Evolutionary conservation across 2,797 vertebrate genomes (phyloP).

Genomic region (Eidolon dupreanum): DNA sequence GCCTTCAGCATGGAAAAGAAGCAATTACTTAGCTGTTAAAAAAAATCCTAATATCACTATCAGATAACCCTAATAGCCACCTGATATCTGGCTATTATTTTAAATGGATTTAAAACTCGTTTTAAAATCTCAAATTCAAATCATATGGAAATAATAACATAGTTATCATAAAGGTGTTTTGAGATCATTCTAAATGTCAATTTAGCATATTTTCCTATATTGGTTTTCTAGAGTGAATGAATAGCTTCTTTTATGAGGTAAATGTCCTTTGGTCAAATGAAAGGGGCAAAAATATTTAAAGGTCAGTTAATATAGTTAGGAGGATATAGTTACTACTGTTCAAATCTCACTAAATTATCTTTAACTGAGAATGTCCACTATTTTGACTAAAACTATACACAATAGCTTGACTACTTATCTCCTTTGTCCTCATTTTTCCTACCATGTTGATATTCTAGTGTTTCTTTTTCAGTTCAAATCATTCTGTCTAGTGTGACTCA

Average conservation of each 20-base stretch:
- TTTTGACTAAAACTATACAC: slow-evolving; percentile 73
- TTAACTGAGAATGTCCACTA: slow-evolving; percentile 74
- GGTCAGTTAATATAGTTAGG: slow-evolving; percentile 84
- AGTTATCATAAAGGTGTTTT: slow-evolving; percentile 80
- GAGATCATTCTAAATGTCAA: slow-evolving; percentile 87
- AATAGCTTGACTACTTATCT: not conserved
- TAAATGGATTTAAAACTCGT: slow-evolving; percentile 82
- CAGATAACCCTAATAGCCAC: slow-evolving; percentile 75
- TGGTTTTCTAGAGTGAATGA: slow-evolving; percentile 83
- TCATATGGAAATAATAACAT: slow-evolving; percentile 83
- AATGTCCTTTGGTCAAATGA: slow-evolving; percentile 85
- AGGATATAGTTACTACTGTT: slow-evolving; percentile 79
- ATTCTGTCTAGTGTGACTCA: slow-evolving; percentile 60
- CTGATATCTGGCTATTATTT: slow-evolving; percentile 79
- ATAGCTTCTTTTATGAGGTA: slow-evolving; percentile 82
- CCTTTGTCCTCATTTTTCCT: slow-evolving; percentile 1
- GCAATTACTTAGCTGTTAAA: slow-evolving; percentile 82
- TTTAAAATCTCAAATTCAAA: slow-evolving; percentile 79
- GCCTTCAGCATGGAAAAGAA: slow-evolving; percentile 77
- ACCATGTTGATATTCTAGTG: slow-evolving; percentile 31
- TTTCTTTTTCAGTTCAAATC: slow-evolving; percentile 48
- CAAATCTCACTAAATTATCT: slow-evolving; percentile 81
- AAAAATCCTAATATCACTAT: slow-evolving; percentile 79
- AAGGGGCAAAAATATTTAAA: slow-evolving; percentile 85
- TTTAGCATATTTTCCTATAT: slow-evolving; percentile 84